Base-by-base conservation (phyloP, 2,888 invertebrate species). In the Leucania comma region DNA sequence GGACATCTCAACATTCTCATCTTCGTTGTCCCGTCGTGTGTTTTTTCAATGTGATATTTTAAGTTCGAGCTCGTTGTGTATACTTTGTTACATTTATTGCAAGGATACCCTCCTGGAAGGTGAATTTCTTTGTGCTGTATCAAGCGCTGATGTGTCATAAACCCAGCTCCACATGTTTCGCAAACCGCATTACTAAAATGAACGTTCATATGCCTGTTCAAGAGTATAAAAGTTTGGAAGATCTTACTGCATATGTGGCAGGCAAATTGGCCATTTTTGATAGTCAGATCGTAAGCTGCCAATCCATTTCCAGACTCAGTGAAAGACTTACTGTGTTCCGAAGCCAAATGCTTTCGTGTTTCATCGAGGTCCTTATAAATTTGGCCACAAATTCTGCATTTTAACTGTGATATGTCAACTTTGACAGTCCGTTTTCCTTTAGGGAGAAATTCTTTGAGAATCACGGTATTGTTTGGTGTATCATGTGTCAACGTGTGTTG, bases 41-140 rank as follows among this genome's bases (percentile, higher is more conserved):
- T 73, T 68, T 93, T 94, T 71, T 93, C 92, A 29, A 90, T 79
- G 46, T 94, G 94, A 66, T 90, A 93, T 81, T 91, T 93, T 5
- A 94, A 78, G 72, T 94, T 94, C 1, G 93, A 92, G 78, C 84
- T 95, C 0, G 96, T 96, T 10, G 95, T 94, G 78, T 96, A 96
- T 0, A 95, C 92, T 82, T 96, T 96, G 14, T 90, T 89, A 75
- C 96, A 96, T 78, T 85, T 90, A 0, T 87, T 90, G 75, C 96
- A 96, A 4, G 93, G 91, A 51, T 93, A 89, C 0, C 92, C 92
- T 0, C 94, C 93, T 0, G 93, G 91, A 1, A 87, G 78, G 62
- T 94, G 94, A 5, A 92, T 93, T 76, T 92, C 92, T 80, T 92
- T 92, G 61, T 94, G 94, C 71, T 93, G 92, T 64, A 92, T 83